These are phyloP conservation scores for Ceratosolen solmsi DNA, from an alignment of 1,140 invertebrate species.

Conservation along the genomic window DNA sequence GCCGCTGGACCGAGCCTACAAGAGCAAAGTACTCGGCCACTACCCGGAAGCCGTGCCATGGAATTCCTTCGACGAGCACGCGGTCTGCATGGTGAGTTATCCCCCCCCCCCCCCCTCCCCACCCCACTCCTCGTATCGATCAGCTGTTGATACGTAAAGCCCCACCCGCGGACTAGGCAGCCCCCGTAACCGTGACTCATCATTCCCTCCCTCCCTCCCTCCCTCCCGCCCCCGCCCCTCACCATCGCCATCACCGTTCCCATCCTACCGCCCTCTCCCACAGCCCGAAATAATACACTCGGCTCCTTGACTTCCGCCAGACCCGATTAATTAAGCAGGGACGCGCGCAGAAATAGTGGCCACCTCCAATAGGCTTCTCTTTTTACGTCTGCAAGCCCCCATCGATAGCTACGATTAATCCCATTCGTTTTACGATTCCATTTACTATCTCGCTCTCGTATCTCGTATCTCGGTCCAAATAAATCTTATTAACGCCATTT, in stretches of 20 bases:
- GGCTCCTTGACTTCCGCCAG: too few species aligned
- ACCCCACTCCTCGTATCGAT: conserved; percentile 33
- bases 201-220: too few species aligned
- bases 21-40: conserved; percentile 93
- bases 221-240: background rate
- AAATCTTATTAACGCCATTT: too few species aligned
- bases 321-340: too few species aligned
- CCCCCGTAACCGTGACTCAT: conserved; percentile 16
- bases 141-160: conserved; percentile 16
- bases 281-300: too few species aligned
- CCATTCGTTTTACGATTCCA: too few species aligned
- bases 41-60: conserved; percentile 93
- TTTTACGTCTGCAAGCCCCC: too few species aligned
- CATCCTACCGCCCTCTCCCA: too few species aligned
- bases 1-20: conserved; percentile 94
- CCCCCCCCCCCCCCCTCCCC: background rate
- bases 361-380: too few species aligned
- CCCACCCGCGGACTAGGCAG: too few species aligned
- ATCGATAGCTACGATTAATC: too few species aligned
- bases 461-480: background rate
- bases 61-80: conserved; percentile 95
- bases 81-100: conserved; percentile 89
- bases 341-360: too few species aligned
- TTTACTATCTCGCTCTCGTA: background rate
- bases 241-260: background rate